phyloP scores from a whole-genome alignment of 1,140 invertebrate species.

The Tetramorium alpestre region DNA sequence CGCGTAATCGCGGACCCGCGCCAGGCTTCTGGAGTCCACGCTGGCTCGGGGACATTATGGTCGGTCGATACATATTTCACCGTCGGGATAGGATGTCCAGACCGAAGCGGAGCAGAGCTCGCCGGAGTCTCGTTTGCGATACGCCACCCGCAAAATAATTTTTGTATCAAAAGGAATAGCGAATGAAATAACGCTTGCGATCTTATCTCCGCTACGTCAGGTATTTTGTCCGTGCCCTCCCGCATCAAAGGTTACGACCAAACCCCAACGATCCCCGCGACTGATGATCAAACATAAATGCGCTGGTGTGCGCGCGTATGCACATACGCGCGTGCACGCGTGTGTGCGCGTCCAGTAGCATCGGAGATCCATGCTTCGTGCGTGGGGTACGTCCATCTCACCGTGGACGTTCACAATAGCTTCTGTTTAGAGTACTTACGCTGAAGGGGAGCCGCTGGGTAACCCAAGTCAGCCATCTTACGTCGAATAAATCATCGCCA shows the following conservation, averaged over 20 bases:
- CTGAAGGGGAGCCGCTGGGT: constrained; percentile 75
- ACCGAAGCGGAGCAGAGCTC: constrained; percentile 54
- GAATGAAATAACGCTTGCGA: constrained; percentile 76
- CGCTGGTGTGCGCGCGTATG: constrained; percentile 25
- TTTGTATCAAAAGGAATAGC: constrained; percentile 74
- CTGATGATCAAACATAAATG: constrained; percentile 70
- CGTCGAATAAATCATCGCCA: constrained; percentile 85
- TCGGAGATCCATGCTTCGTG: constrained; percentile 74
- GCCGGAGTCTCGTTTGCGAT: constrained; percentile 60
- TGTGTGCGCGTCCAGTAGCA: constrained; percentile 39
- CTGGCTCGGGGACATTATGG: constrained; percentile 50
- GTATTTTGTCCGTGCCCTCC: constrained; percentile 74
- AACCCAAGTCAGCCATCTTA: constrained; percentile 85
- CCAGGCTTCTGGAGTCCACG: not conserved
- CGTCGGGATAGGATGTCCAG: constrained; percentile 61
- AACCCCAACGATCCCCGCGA: constrained; percentile 64
- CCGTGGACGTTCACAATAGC: constrained; percentile 84
- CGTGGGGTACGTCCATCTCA: constrained; percentile 83
- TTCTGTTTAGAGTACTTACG: constrained; percentile 85
- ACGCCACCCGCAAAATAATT: constrained; percentile 67
- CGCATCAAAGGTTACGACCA: constrained; percentile 76
- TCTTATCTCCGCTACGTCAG: constrained; percentile 73
- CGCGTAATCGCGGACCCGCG: not conserved
- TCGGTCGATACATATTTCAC: constrained; percentile 71
- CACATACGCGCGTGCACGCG: not conserved